phyloP scores from a whole-genome alignment of 2,113 vertebrate genomes.

The Terrapene triunguis region DNA sequence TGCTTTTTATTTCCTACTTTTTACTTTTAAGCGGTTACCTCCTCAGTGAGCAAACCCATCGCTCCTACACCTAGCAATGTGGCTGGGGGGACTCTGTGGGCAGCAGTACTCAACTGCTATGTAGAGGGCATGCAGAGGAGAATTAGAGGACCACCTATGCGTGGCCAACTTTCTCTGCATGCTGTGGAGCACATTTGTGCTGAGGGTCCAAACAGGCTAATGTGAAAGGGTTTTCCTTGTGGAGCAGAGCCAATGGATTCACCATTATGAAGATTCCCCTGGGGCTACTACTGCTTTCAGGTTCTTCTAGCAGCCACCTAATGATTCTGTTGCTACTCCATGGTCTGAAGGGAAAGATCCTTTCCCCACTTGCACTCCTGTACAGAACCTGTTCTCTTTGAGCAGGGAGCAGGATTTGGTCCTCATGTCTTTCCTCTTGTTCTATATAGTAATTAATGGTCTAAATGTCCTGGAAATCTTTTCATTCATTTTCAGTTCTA shows the following conservation, averaged over 20 bases:
- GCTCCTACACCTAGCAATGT: neutral
- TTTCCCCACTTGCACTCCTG: neutral
- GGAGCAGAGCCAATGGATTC: neutral
- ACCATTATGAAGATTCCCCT: neutral
- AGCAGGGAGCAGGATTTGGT: neutral
- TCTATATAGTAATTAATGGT: neutral
- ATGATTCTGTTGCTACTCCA: neutral
- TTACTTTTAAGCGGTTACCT: neutral
- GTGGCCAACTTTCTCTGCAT: neutral
- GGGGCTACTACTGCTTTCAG: neutral
- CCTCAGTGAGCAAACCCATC: neutral
- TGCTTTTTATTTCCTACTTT: neutral
- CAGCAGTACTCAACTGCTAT: neutral
- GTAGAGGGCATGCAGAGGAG: neutral
- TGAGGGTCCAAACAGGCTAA: neutral
- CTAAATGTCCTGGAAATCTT: neutral
- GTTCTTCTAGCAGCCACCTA: neutral
- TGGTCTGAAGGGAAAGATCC: neutral
- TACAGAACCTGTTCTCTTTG: neutral
- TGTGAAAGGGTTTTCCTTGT: neutral
- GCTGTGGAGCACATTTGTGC: neutral
- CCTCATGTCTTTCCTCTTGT: neutral
- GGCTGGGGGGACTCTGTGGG: neutral
- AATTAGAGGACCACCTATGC: neutral
- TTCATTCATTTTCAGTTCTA: slow-evolving; percentile 19